Evolutionary conservation across 2,113 vertebrate genomes (phyloP).

Genomic region (Pachyramphus minor): DNA sequence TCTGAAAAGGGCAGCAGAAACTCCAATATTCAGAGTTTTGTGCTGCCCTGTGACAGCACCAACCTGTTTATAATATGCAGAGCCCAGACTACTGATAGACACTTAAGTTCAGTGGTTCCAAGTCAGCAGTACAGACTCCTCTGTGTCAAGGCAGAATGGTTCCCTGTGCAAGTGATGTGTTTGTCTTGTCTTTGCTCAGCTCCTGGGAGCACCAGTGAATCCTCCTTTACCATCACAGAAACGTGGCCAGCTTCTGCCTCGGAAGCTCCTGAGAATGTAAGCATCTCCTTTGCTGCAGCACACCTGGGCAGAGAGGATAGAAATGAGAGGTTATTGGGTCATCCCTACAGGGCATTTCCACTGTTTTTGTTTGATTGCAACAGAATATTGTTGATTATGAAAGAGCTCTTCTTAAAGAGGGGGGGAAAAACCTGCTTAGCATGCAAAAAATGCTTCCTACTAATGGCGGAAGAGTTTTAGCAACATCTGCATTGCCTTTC

Average conservation of each 20-base stretch:
- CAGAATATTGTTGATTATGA: background rate
- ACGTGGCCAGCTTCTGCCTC: background rate
- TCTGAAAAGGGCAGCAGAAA: background rate
- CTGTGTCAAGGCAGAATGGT: background rate
- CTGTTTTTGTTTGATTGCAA: background rate
- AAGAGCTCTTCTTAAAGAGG: background rate
- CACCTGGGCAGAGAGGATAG: background rate
- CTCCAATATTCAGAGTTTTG: background rate
- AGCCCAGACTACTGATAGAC: background rate
- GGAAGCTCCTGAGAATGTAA: conserved; percentile 20
- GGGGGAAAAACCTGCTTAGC: background rate
- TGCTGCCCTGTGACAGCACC: background rate
- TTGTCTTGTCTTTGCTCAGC: conserved; percentile 31
- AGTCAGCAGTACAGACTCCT: background rate
- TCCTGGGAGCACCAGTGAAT: background rate
- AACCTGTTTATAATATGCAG: background rate
- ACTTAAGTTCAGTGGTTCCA: background rate
- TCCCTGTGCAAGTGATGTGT: background rate
- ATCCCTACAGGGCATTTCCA: background rate
- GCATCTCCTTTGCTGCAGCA: background rate
- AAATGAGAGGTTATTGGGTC: background rate
- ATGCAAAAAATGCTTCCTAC: background rate
- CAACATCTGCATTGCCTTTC: background rate
- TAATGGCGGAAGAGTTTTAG: background rate
- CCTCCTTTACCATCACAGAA: background rate